phyloP scores from a whole-genome alignment of 2,888 invertebrate genomes.

The Phania funesta region DNA sequence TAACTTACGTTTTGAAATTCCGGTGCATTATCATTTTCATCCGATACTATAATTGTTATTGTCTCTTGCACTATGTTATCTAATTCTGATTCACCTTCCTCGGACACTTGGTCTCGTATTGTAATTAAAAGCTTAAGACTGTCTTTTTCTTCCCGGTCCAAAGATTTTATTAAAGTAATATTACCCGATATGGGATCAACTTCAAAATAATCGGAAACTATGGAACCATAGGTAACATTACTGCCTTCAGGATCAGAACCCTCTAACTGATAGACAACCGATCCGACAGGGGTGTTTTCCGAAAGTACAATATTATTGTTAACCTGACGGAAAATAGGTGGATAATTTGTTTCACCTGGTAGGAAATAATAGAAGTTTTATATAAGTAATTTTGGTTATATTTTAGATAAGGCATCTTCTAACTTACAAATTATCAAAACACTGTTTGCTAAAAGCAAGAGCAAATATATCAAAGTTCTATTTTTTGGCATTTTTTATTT shows the following conservation, averaged over 20 bases:
- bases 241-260: slow-evolving; percentile 91
- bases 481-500: slow-evolving; percentile 63
- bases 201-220: slow-evolving; percentile 90
- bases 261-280: slow-evolving; percentile 88
- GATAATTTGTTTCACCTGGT: slow-evolving; percentile 82
- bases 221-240: slow-evolving; percentile 85
- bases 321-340: slow-evolving; percentile 87
- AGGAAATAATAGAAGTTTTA: neutral
- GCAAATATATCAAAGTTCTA: slow-evolving; percentile 64
- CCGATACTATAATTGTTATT: slow-evolving; percentile 90
- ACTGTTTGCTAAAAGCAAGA: slow-evolving; percentile 61
- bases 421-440: slow-evolving; percentile 60
- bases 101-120: slow-evolving; percentile 87
- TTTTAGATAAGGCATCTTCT: neutral
- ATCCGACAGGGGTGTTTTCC: slow-evolving; percentile 90
- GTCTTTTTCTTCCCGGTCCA: slow-evolving; percentile 91
- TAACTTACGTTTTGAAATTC: slow-evolving; percentile 86
- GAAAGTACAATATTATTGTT: slow-evolving; percentile 89
- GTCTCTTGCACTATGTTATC: slow-evolving; percentile 88
- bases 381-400: neutral
- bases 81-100: slow-evolving; percentile 82
- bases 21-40: slow-evolving; percentile 94
- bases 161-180: slow-evolving; percentile 88
- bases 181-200: slow-evolving; percentile 89
- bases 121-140: slow-evolving; percentile 90